phyloP scores from a whole-genome alignment of 2,888 invertebrate genomes.

The Panzeria rudis region DNA sequence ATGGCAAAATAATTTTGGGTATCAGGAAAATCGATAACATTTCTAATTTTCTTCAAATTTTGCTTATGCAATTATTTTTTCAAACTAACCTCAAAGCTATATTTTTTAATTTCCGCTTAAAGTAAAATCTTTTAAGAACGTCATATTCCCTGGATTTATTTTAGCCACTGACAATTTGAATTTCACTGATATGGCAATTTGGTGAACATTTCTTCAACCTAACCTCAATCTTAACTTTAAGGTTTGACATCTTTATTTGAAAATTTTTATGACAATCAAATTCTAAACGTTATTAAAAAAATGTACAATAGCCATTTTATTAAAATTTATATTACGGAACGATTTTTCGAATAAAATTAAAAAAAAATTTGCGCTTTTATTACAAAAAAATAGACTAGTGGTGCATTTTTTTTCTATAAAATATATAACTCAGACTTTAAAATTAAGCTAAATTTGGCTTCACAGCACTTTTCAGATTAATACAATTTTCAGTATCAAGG shows the following conservation, averaged over 20 bases:
- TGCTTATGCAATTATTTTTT: background rate
- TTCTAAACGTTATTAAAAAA: too few relatives aligned
- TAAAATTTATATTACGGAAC: too few relatives aligned
- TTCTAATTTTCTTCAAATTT: background rate
- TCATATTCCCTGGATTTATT: background rate
- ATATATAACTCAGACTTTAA: too few relatives aligned
- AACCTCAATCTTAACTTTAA: constrained; percentile 15
- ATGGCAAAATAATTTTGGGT: background rate
- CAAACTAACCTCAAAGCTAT: constrained; percentile 36
- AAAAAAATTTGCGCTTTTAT: too few relatives aligned
- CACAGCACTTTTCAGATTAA: too few relatives aligned
- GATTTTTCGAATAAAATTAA: too few relatives aligned
- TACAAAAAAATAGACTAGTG: too few relatives aligned
- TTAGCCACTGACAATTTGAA: background rate
- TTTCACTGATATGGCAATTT: accelerated
- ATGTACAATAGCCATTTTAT: too few relatives aligned
- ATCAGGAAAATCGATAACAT: background rate
- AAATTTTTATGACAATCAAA: too few relatives aligned
- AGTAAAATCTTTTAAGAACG: background rate
- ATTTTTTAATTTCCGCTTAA: background rate
- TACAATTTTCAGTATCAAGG: too few relatives aligned
- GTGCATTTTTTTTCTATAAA: too few relatives aligned
- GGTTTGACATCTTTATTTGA: background rate
- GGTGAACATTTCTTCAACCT: background rate
- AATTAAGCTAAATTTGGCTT: too few relatives aligned